These are phyloP conservation scores for Jacana jacana DNA, from an alignment of 2,113 vertebrate species.

Conservation along the genomic window DNA sequence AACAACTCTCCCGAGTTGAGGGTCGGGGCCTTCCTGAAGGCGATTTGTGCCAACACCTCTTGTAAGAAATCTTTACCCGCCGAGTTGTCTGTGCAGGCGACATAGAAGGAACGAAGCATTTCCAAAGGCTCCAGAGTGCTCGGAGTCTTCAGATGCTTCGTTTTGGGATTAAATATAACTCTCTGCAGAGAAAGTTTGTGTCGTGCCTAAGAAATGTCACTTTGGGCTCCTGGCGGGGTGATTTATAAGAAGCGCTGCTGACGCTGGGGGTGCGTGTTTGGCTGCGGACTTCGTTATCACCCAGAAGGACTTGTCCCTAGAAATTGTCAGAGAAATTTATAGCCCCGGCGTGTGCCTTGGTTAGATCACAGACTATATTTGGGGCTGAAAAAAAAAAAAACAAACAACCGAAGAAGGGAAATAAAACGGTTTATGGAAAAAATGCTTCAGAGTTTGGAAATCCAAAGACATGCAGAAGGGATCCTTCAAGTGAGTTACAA, in stretches of 20 bases:
- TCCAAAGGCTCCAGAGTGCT: not conserved
- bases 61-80: not conserved
- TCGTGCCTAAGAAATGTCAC: not conserved
- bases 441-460: not conserved
- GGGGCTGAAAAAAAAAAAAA: not conserved
- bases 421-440: not conserved
- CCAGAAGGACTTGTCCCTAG: not conserved
- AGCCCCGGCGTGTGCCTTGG: not conserved
- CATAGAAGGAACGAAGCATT: not conserved
- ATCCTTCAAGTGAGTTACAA: not conserved
- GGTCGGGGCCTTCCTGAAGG: not conserved
- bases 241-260: not conserved
- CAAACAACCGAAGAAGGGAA: not conserved
- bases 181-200: not conserved
- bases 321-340: not conserved
- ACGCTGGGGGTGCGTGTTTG: not conserved
- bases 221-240: not conserved
- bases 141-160: not conserved
- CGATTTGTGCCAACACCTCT: not conserved
- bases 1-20: not conserved
- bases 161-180: not conserved
- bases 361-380: not conserved
- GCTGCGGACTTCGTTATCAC: not conserved
- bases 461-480: not conserved
- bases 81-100: not conserved